Conservation (phyloP, 2,888 invertebrate genomes). For the Drosophila paranaensis region DNA sequence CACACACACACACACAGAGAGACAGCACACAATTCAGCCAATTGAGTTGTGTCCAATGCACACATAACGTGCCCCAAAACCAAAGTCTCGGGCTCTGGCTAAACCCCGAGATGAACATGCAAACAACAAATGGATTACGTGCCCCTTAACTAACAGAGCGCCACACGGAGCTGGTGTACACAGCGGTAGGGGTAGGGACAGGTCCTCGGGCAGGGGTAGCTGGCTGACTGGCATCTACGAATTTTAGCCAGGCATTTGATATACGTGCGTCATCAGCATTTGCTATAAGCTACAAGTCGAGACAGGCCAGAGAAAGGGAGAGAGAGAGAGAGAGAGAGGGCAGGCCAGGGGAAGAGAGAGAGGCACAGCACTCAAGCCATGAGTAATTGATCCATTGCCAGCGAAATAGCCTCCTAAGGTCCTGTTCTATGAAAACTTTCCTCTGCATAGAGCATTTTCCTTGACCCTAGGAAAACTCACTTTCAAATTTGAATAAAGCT, state of each 20-base stretch:
- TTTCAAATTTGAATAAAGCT: too few species aligned
- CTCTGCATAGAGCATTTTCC: too few species aligned
- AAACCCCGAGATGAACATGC: slow-evolving; percentile 57
- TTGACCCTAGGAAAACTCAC: too few species aligned
- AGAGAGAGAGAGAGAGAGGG: neutral
- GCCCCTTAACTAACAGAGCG: slow-evolving; percentile 58
- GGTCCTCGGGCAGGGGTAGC: neutral
- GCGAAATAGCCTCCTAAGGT: neutral
- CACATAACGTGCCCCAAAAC: slow-evolving; percentile 44
- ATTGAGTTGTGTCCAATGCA: slow-evolving; percentile 69
- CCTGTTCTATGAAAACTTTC: neutral
- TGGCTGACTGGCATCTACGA: slow-evolving; percentile 19
- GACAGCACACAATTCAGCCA: slow-evolving; percentile 47
- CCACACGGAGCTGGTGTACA: slow-evolving; percentile 14
- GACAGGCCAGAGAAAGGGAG: neutral
- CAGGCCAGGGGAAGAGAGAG: neutral
- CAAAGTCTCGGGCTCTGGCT: slow-evolving; percentile 20
- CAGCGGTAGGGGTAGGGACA: neutral
- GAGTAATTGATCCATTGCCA: slow-evolving; percentile 8
- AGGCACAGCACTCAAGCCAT: neutral
- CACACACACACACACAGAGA: slow-evolving; percentile 14
- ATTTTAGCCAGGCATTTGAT: slow-evolving; percentile 36
- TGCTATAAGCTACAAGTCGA: slow-evolving; percentile 9
- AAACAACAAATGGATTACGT: slow-evolving; percentile 77
- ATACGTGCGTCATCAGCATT: slow-evolving; percentile 33